Percentiles rank a stretch among this genome's conserved stretches.
phyloP scores from a whole-genome alignment of 2,113 vertebrate species.

The Romanogobio albipinnatus region DNA sequence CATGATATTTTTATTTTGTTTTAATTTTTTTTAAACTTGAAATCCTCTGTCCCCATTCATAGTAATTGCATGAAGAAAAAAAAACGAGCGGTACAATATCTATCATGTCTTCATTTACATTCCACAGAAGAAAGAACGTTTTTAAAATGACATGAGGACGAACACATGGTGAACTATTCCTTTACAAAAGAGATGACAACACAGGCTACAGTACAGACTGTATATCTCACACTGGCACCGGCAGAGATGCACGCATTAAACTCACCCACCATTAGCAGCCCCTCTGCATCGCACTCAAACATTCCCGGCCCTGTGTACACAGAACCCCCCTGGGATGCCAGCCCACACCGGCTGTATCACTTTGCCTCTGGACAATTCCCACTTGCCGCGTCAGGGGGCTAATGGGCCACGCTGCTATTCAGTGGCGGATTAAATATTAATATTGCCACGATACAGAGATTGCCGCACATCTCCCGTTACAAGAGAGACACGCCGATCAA shows the following conservation, averaged over 20 bases:
- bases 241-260: background rate
- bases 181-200: background rate
- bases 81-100: background rate
- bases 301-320: constrained; percentile 35
- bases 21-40: background rate
- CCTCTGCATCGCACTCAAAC: constrained; percentile 56
- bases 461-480: constrained; percentile 79
- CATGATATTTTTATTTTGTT: background rate
- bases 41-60: background rate
- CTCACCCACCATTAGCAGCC: constrained; percentile 27
- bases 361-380: constrained; percentile 83
- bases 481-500: constrained; percentile 79
- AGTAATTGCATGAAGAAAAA: background rate
- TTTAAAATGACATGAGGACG: background rate
- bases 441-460: constrained; percentile 80
- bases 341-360: constrained; percentile 76
- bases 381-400: constrained; percentile 78
- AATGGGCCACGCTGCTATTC: constrained; percentile 80
- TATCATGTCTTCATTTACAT: background rate
- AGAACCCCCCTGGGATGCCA: constrained; percentile 59
- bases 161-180: background rate
- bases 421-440: constrained; percentile 85
- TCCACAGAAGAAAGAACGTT: background rate
- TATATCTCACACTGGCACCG: constrained; percentile 1
- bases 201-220: background rate